These are phyloP conservation scores for Drepana falcataria DNA, from an alignment of 2,888 invertebrate genomes.

Conservation along the genomic window DNA sequence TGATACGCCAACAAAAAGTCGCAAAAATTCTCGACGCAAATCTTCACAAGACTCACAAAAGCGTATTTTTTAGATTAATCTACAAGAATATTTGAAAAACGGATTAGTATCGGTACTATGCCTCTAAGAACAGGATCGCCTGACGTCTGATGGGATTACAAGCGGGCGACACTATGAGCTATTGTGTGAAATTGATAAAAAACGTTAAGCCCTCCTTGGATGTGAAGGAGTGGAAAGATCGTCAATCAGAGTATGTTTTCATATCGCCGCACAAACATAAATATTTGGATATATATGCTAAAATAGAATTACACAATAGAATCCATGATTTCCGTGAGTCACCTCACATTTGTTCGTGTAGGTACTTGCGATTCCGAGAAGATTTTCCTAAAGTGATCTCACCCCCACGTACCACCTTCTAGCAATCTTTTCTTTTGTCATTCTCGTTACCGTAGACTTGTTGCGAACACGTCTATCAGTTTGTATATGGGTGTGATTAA, in stretches of 20 bases:
- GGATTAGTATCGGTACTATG: constrained; percentile 14
- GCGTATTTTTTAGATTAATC: neutral
- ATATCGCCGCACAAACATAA: neutral
- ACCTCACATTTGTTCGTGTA: too few species aligned
- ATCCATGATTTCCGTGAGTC: too few species aligned
- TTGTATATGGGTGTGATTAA: too few species aligned
- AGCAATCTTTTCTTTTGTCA: too few species aligned
- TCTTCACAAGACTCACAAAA: neutral
- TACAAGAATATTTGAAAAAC: constrained; percentile 5
- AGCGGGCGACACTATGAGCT: constrained; percentile 4
- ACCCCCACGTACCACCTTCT: too few species aligned
- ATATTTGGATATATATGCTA: neutral
- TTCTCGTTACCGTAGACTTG: too few species aligned
- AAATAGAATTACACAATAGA: neutral
- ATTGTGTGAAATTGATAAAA: neutral
- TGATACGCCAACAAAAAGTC: neutral
- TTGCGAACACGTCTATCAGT: too few species aligned
- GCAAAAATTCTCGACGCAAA: neutral
- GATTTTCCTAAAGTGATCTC: too few species aligned
- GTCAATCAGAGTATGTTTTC: neutral
- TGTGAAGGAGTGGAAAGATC: neutral
- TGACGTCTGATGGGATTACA: constrained; percentile 12
- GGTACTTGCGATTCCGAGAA: too few species aligned
- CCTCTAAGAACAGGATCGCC: constrained; percentile 3
- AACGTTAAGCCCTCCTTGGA: neutral